phyloP scores from a whole-genome alignment of 64 coral and sea anemone genomes.

The Stichodactyla helianthus region DNA sequence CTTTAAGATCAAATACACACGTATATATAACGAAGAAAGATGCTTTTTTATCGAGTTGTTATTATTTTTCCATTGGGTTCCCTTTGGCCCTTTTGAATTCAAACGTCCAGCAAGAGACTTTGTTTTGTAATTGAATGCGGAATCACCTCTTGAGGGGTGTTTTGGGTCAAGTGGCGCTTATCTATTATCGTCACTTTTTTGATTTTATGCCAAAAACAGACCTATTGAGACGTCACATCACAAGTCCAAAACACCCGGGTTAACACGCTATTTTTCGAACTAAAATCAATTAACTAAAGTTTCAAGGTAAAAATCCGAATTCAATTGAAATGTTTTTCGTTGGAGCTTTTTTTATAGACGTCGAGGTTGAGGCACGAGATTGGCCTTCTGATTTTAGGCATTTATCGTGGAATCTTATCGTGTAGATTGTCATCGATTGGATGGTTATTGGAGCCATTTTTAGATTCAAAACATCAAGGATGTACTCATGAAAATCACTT shows the following conservation, averaged over 20 bases:
- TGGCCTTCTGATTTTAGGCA: neutral
- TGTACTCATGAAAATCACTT: neutral
- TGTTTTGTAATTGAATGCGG: conserved; percentile 15
- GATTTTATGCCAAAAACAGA: neutral
- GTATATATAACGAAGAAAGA: neutral
- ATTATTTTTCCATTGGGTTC: neutral
- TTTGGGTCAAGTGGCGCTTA: conserved; percentile 11
- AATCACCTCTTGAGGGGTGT: neutral
- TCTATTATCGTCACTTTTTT: neutral
- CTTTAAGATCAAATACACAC: no score
- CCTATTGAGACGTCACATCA: neutral
- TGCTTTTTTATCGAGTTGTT: neutral
- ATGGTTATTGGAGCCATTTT: neutral
- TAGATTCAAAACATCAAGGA: neutral
- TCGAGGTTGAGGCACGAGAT: neutral
- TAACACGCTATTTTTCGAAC: no score
- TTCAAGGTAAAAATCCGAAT: neutral
- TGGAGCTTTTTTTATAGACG: neutral
- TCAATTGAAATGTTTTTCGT: neutral
- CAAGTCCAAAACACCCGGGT: no score
- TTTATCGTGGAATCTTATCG: neutral
- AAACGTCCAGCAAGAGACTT: neutral
- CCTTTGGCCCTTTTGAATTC: neutral
- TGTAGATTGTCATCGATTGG: neutral
- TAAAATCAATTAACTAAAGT: no score